These are phyloP conservation scores for Porites divaricata DNA, from an alignment of 92 coral and sea anemone genomes.

Conservation along the genomic window DNA sequence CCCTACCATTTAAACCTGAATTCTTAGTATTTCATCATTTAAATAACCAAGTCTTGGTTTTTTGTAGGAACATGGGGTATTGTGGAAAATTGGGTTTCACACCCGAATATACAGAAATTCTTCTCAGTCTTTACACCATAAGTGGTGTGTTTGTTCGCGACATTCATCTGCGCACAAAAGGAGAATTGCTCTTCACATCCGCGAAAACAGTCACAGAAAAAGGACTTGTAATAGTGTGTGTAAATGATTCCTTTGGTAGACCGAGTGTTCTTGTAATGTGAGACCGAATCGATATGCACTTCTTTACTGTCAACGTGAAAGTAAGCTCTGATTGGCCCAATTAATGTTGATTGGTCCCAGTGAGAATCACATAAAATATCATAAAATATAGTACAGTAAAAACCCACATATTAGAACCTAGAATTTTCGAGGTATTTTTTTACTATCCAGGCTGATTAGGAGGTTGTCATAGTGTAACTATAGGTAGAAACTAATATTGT, in stretches of 20 bases:
- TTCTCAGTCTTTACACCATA: neutral
- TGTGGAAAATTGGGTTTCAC: neutral
- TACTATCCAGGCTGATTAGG: too few species aligned
- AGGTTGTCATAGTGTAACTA: too few species aligned
- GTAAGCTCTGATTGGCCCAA: too few species aligned
- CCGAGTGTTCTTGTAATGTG: neutral
- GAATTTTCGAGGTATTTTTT: too few species aligned
- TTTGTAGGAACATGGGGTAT: neutral
- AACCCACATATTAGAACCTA: too few species aligned
- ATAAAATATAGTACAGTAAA: too few species aligned
- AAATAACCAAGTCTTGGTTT: neutral
- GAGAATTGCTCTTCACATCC: neutral
- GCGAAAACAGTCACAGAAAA: neutral
- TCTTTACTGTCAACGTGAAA: too few species aligned
- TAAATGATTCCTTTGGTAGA: neutral
- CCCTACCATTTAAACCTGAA: neutral
- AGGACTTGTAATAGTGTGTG: neutral
- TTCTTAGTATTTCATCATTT: neutral
- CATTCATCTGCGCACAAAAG: neutral
- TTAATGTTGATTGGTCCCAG: too few species aligned
- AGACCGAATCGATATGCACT: neutral
- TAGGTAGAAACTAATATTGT: too few species aligned
- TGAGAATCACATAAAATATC: too few species aligned
- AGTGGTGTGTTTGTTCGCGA: neutral
- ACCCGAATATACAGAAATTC: neutral